Evolutionary conservation across 2,113 vertebrate species (phyloP).

Genomic region (Procavia capensis): DNA sequence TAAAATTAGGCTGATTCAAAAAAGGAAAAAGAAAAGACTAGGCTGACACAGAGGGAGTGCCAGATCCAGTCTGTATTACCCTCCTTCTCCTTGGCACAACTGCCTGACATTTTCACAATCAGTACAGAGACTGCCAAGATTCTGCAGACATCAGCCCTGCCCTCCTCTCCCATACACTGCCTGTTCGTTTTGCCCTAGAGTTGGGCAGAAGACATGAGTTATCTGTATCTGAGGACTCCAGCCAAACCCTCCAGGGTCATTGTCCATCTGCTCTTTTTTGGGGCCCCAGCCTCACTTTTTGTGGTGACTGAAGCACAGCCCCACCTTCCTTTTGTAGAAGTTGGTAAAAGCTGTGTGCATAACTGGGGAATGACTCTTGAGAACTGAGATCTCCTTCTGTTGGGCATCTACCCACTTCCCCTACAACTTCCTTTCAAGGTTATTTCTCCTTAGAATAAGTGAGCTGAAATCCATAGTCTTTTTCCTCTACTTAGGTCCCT

Average conservation of each 20-base stretch:
- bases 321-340: not conserved
- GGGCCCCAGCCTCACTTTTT: not conserved
- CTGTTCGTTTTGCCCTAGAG: conserved; percentile 57
- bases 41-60: not conserved
- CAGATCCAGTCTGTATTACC: conserved; percentile 3
- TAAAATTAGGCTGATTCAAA: conserved; percentile 6
- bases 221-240: not conserved
- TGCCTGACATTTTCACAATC: conserved; percentile 54
- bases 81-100: conserved; percentile 54
- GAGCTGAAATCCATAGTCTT: not conserved
- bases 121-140: conserved; percentile 15
- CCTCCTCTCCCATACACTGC: not conserved
- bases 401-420: not conserved
- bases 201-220: not conserved
- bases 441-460: conserved; percentile 35
- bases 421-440: not conserved
- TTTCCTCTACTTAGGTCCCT: not conserved
- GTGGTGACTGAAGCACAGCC: not conserved
- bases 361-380: not conserved
- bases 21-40: not conserved
- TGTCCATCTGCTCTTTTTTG: not conserved
- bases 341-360: not conserved
- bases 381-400: conserved; percentile 13
- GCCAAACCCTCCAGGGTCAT: not conserved
- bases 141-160: conserved; percentile 22